Percentiles rank a stretch among this genome's conserved stretches.
These are phyloP conservation scores for Peromyscus maniculatus DNA, from an alignment of 2,113 vertebrate species.

Conservation along the genomic window DNA sequence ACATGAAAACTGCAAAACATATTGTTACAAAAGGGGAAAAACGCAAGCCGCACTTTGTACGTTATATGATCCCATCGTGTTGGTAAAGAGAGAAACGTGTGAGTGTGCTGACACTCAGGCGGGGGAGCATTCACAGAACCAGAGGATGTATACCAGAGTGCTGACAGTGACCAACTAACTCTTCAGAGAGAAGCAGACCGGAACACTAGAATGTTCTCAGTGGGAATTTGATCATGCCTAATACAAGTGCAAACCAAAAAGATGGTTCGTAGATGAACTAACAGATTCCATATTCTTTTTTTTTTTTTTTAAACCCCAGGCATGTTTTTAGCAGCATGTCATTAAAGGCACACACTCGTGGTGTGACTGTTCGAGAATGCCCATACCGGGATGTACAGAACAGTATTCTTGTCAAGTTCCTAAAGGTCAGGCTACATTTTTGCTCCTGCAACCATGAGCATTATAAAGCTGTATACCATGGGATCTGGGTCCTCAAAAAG, in stretches of 20 bases:
- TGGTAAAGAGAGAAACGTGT: not conserved
- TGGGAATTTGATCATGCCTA: not conserved
- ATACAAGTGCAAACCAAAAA: constrained; percentile 9
- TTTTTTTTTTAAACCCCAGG: not conserved
- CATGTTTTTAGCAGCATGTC: not conserved
- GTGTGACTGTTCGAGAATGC: not conserved
- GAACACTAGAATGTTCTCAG: not conserved
- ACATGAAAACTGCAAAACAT: not conserved
- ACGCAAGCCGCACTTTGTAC: not conserved
- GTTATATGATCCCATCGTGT: not conserved
- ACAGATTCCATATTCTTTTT: constrained; percentile 37
- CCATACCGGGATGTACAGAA: not conserved
- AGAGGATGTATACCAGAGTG: not conserved
- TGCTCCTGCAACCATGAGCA: not conserved
- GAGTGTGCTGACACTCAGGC: not conserved
- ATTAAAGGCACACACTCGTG: not conserved
- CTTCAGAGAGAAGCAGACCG: not conserved
- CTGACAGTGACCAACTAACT: not conserved
- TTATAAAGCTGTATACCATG: not conserved
- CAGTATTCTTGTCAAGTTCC: not conserved
- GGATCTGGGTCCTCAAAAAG: not conserved
- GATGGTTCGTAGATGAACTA: not conserved
- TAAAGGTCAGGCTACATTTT: not conserved
- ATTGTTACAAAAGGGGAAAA: not conserved
- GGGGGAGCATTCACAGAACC: not conserved